phyloP scores from a whole-genome alignment of 2,797 vertebrate species.

The Peromyscus melanophrys region DNA sequence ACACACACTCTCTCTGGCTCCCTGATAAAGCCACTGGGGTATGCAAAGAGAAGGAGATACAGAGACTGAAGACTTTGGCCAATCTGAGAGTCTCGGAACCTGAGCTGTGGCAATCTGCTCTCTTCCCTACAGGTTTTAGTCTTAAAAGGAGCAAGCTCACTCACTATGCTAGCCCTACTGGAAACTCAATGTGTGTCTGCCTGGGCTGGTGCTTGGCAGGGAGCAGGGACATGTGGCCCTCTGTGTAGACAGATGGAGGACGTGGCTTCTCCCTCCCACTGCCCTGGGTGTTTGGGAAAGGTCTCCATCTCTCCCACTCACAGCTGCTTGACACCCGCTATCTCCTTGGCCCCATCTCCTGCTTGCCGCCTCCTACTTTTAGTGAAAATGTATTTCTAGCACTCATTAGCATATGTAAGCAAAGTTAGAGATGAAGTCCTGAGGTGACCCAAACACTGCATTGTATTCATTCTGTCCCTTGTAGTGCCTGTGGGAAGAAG shows the following conservation, averaged over 20 bases:
- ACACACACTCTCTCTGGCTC: background rate
- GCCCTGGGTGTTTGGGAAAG: slow-evolving; percentile 15
- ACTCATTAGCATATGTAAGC: slow-evolving; percentile 77
- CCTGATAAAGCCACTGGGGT: background rate
- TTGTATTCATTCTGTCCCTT: background rate
- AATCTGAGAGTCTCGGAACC: background rate
- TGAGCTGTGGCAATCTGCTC: background rate
- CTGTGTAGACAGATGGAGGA: slow-evolving; percentile 32
- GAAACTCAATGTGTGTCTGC: background rate
- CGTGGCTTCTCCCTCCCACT: slow-evolving; percentile 17
- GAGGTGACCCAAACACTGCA: slow-evolving; percentile 34
- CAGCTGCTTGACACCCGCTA: slow-evolving; percentile 58
- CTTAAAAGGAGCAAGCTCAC: background rate
- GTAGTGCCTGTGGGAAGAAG: background rate
- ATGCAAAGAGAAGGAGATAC: background rate
- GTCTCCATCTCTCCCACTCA: slow-evolving; percentile 68
- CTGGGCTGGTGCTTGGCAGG: background rate
- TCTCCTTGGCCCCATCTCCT: slow-evolving; percentile 52
- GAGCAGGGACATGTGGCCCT: background rate
- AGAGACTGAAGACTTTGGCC: background rate
- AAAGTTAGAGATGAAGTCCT: slow-evolving; percentile 65
- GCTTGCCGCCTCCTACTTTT: slow-evolving; percentile 56
- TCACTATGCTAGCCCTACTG: background rate
- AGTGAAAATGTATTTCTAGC: slow-evolving; percentile 68
- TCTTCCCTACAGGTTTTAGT: background rate